Conservation (phyloP, 2,797 vertebrate genomes). For the Telmatherina bonti region DNA sequence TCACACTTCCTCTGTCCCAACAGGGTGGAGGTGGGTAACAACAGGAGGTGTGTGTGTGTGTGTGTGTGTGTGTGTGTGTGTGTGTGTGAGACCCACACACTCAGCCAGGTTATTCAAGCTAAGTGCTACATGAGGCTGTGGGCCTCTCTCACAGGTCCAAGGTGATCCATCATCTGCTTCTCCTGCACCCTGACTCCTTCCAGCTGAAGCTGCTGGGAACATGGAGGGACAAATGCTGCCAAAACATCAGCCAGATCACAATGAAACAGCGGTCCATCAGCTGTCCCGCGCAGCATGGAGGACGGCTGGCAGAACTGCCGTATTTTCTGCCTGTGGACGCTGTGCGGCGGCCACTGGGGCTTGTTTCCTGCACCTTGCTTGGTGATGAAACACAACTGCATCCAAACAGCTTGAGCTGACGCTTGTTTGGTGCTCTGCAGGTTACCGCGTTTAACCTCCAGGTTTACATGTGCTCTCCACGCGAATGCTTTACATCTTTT, state of each 20-base stretch:
- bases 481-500: constrained; percentile 32
- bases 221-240: constrained; percentile 30
- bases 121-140: constrained; percentile 43
- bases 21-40: no score
- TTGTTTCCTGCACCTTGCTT: no score
- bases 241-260: constrained; percentile 57
- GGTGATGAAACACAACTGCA: background rate
- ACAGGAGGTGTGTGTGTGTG: constrained; percentile 9
- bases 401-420: background rate
- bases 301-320: background rate
- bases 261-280: constrained; percentile 57
- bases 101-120: constrained; percentile 47
- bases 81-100: no score
- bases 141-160: constrained; percentile 56
- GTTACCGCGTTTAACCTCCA: constrained; percentile 8
- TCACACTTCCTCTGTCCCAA: no score
- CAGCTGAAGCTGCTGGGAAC: constrained; percentile 36
- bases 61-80: constrained; percentile 25
- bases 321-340: no score
- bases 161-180: constrained; percentile 46
- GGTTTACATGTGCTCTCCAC: constrained; percentile 8
- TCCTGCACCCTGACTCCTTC: constrained; percentile 33
- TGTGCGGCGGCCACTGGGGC: no score
- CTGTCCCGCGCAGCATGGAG: constrained; percentile 16
- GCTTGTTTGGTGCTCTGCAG: background rate